phyloP scores from a whole-genome alignment of 2,113 vertebrate genomes.

The Pipa parva region DNA sequence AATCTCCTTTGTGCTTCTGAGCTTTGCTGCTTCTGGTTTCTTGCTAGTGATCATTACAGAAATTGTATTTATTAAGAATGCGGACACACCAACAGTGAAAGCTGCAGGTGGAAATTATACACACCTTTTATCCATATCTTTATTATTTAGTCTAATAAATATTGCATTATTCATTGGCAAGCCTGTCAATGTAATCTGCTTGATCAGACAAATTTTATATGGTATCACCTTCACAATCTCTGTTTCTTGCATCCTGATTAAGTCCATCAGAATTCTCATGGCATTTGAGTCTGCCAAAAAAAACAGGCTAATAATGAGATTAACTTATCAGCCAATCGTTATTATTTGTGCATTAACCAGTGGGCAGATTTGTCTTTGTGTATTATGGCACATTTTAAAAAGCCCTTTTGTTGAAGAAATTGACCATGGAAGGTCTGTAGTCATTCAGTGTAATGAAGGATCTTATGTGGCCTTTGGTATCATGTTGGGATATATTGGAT shows the following conservation, averaged over 20 bases:
- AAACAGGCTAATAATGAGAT: slow-evolving; percentile 22
- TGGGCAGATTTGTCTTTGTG: slow-evolving; percentile 52
- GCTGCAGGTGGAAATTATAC: slow-evolving; percentile 48
- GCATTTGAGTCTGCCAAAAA: slow-evolving; percentile 49
- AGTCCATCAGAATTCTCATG: slow-evolving; percentile 52
- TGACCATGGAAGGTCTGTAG: slow-evolving; percentile 30
- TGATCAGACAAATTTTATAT: slow-evolving; percentile 55
- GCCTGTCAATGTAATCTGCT: slow-evolving; percentile 51
- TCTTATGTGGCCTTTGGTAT: slow-evolving; percentile 47
- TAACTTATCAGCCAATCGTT: slow-evolving; percentile 47
- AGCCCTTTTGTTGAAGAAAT: slow-evolving; percentile 29
- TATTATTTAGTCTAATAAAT: slow-evolving; percentile 54
- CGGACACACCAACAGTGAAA: slow-evolving; percentile 47
- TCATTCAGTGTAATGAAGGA: slow-evolving; percentile 51
- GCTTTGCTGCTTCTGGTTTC: slow-evolving; percentile 46
- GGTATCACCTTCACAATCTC: slow-evolving; percentile 61
- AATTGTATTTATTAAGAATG: slow-evolving; percentile 47
- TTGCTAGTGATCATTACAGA: slow-evolving; percentile 45
- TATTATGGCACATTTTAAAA: slow-evolving; percentile 54
- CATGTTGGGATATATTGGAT: slow-evolving; percentile 58
- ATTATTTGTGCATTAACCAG: slow-evolving; percentile 43
- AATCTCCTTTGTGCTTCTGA: slow-evolving; percentile 50
- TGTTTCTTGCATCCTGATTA: slow-evolving; percentile 58
- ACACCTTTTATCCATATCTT: slow-evolving; percentile 52
- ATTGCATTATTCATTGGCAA: slow-evolving; percentile 54